A percentile compares a stretch with the other conserved stretches of the same genome.
These are phyloP conservation scores for Magallana gigas DNA, from an alignment of 1,140 invertebrate species.

Conservation along the genomic window DNA sequence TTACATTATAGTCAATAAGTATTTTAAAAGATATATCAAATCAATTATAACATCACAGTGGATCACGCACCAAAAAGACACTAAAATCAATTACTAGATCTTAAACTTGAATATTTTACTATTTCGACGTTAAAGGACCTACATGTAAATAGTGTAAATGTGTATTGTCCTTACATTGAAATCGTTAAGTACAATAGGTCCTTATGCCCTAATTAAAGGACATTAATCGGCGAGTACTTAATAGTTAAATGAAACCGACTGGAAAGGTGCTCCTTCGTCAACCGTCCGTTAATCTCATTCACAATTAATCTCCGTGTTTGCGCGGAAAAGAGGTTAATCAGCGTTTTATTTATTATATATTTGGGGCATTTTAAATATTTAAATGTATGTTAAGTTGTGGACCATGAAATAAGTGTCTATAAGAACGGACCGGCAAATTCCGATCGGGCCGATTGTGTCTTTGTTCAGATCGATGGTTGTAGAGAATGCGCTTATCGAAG, in stretches of 20 bases:
- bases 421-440: constrained; percentile 1
- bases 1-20: no score
- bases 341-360: neutral
- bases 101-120: no score
- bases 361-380: constrained; percentile 3
- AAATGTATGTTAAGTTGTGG: neutral
- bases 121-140: no score
- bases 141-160: no score
- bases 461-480: constrained; percentile 9
- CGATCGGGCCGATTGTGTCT: neutral
- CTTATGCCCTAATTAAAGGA: neutral
- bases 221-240: neutral
- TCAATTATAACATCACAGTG: no score
- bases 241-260: neutral
- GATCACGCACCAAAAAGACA: no score
- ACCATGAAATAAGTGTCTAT: neutral
- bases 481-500: constrained; percentile 7
- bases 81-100: no score
- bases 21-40: no score
- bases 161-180: no score
- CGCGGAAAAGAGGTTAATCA: neutral
- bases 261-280: neutral
- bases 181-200: no score
- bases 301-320: neutral
- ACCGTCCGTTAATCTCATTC: constrained; percentile 13